Evolutionary conservation across 2,888 invertebrate genomes (phyloP).

Genomic region (Orchestes rusci): DNA sequence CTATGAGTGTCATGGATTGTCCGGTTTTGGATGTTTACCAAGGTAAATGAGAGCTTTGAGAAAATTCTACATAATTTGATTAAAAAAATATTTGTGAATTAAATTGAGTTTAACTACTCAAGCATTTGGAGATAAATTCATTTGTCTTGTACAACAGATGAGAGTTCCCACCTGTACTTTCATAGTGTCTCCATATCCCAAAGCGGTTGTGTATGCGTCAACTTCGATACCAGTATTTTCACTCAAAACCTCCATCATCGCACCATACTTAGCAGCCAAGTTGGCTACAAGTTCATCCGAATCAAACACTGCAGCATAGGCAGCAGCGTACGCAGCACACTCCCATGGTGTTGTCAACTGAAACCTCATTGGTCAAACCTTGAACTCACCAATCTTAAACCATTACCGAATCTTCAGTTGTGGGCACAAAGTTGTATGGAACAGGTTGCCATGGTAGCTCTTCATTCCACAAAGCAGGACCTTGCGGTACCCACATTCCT

Average conservation of each 20-base stretch:
- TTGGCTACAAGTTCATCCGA: background rate
- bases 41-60: too few species aligned
- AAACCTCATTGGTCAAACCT: background rate
- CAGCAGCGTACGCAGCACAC: background rate
- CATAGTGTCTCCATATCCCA: background rate
- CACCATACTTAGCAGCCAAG: constrained; percentile 5
- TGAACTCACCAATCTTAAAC: constrained; percentile 44
- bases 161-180: constrained; percentile 2
- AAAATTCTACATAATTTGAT: too few species aligned
- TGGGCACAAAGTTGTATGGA: constrained; percentile 24
- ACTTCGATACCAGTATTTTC: constrained; percentile 1
- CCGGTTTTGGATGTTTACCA: too few species aligned
- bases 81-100: too few species aligned
- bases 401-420: constrained; percentile 36
- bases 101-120: too few species aligned
- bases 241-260: constrained; percentile 4
- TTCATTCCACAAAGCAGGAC: constrained; percentile 48
- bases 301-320: background rate
- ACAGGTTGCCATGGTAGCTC: constrained; percentile 30
- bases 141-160: background rate
- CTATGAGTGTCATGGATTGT: background rate
- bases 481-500: constrained; percentile 56
- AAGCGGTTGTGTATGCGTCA: background rate
- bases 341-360: too few species aligned
- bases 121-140: too few species aligned